Percentiles rank a stretch among this genome's conserved stretches.
Conservation (phyloP, 2,797 vertebrate genomes). For the Passerculus sandwichensis region DNA sequence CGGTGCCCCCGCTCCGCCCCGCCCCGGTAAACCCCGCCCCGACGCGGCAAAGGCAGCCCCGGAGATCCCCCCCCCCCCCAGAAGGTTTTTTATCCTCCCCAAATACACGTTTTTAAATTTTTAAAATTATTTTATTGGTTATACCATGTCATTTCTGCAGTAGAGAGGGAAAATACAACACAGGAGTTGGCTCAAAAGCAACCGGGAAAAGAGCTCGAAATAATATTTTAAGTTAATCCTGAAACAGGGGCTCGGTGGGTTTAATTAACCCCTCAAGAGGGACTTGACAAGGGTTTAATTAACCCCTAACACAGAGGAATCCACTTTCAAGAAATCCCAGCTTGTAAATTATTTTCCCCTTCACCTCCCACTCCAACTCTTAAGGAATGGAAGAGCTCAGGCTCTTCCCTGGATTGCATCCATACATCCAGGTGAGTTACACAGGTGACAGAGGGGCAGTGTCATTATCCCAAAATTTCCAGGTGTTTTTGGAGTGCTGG, state of each 20-base stretch:
- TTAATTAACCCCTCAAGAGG: background rate
- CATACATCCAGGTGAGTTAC: background rate
- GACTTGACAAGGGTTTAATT: background rate
- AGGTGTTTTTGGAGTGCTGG: background rate
- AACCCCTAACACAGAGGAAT: background rate
- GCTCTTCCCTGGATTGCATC: background rate
- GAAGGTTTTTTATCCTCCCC: background rate
- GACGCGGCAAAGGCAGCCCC: background rate
- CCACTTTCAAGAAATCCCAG: background rate
- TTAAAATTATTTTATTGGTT: background rate
- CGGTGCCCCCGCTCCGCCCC: background rate
- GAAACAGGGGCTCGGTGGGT: background rate
- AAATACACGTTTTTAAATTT: background rate
- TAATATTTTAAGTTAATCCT: background rate
- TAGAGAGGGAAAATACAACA: background rate
- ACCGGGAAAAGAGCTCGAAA: background rate
- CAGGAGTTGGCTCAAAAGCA: background rate
- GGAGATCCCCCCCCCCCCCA: fast-evolving
- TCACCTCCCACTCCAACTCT: background rate
- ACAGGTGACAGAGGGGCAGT: background rate
- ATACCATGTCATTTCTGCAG: background rate
- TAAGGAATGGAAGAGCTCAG: background rate
- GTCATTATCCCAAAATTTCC: background rate
- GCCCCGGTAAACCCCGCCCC: background rate
- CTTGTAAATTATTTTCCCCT: background rate